Evolutionary conservation across 2,888 invertebrate genomes (phyloP), one percentile per base, ranked within the genome.

Genomic region (Ecdyonurus torrentis): DNA sequence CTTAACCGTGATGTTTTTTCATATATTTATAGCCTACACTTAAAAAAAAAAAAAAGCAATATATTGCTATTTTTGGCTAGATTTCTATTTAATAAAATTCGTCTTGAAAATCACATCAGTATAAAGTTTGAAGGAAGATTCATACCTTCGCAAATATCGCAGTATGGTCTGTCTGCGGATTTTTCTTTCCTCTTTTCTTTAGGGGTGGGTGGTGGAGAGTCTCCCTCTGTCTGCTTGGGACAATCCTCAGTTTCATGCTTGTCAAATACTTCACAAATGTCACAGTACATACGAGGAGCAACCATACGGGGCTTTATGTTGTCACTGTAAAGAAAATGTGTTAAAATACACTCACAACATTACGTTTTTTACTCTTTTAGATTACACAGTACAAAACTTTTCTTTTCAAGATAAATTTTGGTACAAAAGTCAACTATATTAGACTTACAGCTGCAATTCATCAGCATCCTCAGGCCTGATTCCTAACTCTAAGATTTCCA

Each of bases 201-300:
- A 70, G 63, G 70, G 70, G 67, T 66, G 61, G 80, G 78, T 61
- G 80, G 81, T 61, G 77, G 77, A 62, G 72, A 74, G 59, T 82
- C 83, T 52, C 77, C 78, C 70, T 78, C 78, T 25, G 84, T 84
- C 77, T 96, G 96, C 59, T 83, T 78, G 37, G 96, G 95, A 73
- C 97, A 98, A 73, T 98, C 97, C 74, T 97, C 97, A 0, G 97
- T 98, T 75, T 98, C 96, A 74, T 98, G 98, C 63, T 86, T 79
- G 78, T 98, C 97, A 78, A 97, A 98, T 74, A 85, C 83, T 78
- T 97, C 97, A 76, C 97, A 98, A 70, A 96, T 97, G 80, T 98
- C 97, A 81, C 97, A 98, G 80, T 92, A 97, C 71, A 89, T 76
- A 23, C 97, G 85, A 55, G 91, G 91, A 1, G 91, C 83, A 22